Base-by-base conservation (phyloP, 1,140 invertebrate genomes). In the Semibalanus balanoides region DNA sequence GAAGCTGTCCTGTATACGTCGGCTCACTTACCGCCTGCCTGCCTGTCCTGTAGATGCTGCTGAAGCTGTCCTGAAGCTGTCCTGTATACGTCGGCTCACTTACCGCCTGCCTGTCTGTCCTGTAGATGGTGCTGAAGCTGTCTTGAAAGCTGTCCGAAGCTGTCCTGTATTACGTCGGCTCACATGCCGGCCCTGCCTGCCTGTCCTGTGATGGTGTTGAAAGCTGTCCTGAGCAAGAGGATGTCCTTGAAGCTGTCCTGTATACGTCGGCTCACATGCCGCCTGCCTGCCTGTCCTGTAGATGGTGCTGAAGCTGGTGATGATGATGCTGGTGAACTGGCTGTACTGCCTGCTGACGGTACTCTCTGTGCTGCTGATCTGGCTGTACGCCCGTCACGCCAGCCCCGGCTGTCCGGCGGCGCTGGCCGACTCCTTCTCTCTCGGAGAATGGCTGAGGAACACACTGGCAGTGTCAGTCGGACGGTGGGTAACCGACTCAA, bases 261-360 rank as follows among this genome's bases (percentile, higher is more conserved):
- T 40, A 17, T 17, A 40, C 35, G 35, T 17, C 17, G n/a, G n/a
- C n/a, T n/a, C n/a, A n/a, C n/a, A n/a, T n/a, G n/a, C n/a, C n/a
- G 19, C 29, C 30, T 69, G 25, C 78, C 82, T 87, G 3, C 64
- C 74, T 35, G 19, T 30, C 73, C 83, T 87, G 71, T 83, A 95
- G 93, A 90, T 90, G 25, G 82, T 91, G n/a, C 83, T 93, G 27
- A 97, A 97, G 83, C 81, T 98, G 1, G 81, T 93, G 9, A 91
- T 98, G 75, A 96, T 98, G 93, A 89, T 97, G 82, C 85, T 95
- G 76, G 94, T 97, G 9, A 90, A 97, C 82, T 97, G 94, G 93
- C 88, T 89, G 40, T 97, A 96, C 83, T 93, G 95, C 40, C 82
- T 96, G 31, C 89, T 90, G 30, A 93, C 92, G 83, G 87, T 97